Percentiles rank a stretch among this genome's conserved stretches.
Conservation (phyloP, 1,140 invertebrate genomes). For the Mercenaria mercenaria region DNA sequence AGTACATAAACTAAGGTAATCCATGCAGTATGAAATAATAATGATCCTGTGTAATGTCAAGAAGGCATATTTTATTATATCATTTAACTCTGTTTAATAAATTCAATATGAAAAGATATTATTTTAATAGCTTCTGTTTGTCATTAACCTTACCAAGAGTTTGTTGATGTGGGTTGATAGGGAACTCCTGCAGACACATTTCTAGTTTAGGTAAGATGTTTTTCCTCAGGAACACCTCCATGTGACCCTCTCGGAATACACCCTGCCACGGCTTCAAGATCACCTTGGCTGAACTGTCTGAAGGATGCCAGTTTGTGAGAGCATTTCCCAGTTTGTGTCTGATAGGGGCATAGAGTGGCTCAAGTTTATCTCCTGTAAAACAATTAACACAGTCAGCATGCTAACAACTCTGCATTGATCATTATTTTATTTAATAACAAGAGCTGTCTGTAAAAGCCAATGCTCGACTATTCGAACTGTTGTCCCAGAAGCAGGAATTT, state of each 20-base stretch:
- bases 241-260: conserved; percentile 93
- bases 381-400: neutral
- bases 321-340: conserved; percentile 96
- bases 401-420: neutral
- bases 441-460: too few relatives aligned
- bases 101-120: too few relatives aligned
- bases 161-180: conserved; percentile 95
- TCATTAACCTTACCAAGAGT: conserved; percentile 88
- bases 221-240: conserved; percentile 94
- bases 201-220: conserved; percentile 95
- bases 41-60: too few relatives aligned
- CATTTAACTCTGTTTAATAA: too few relatives aligned
- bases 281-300: conserved; percentile 95
- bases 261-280: conserved; percentile 97
- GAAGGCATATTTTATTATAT: too few relatives aligned
- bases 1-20: too few relatives aligned
- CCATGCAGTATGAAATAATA: too few relatives aligned
- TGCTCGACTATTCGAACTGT: too few relatives aligned
- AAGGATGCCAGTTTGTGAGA: conserved; percentile 94
- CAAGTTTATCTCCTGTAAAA: conserved; percentile 88
- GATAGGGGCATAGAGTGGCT: conserved; percentile 94
- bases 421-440: neutral
- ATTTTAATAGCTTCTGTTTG: too few relatives aligned
- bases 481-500: too few relatives aligned
- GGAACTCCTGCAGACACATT: conserved; percentile 88